A percentile compares a stretch with the other conserved stretches of the same genome.
Conservation (phyloP, 2,797 vertebrate genomes). For the Sciaenops ocellatus region DNA sequence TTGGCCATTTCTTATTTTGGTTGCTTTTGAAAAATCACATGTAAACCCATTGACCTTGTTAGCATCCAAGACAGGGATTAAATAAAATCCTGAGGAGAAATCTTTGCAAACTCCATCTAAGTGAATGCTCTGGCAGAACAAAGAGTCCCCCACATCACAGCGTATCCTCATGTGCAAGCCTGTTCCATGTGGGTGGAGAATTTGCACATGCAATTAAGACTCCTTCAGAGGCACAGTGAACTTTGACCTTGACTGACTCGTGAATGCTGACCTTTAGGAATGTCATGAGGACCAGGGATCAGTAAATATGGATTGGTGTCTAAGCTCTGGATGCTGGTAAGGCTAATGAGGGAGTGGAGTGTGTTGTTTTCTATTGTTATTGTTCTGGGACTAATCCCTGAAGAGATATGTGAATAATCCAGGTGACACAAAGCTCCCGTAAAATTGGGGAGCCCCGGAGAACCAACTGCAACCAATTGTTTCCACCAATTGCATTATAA, state of each 20-base stretch:
- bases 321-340: slow-evolving; percentile 41
- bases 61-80: slow-evolving; percentile 20
- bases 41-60: background rate
- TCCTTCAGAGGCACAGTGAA: slow-evolving; percentile 64
- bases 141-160: slow-evolving; percentile 46
- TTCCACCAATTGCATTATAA: background rate
- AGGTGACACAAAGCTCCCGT: slow-evolving; percentile 1
- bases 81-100: slow-evolving; percentile 11
- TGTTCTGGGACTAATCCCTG: slow-evolving; percentile 23
- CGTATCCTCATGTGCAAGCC: slow-evolving; percentile 51
- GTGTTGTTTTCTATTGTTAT: slow-evolving; percentile 17
- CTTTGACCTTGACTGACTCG: slow-evolving; percentile 65
- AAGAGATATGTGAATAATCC: slow-evolving; percentile 18
- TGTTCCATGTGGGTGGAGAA: slow-evolving; percentile 67
- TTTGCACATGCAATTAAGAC: slow-evolving; percentile 74
- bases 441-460: background rate
- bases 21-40: slow-evolving; percentile 10
- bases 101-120: slow-evolving; percentile 31
- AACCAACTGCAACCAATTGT: background rate
- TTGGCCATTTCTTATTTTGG: background rate
- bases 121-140: slow-evolving; percentile 50
- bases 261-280: slow-evolving; percentile 71
- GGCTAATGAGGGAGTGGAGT: slow-evolving; percentile 36
- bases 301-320: slow-evolving; percentile 37
- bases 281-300: slow-evolving; percentile 43